Conservation (phyloP, 1,140 invertebrate species). For the Physella acuta region DNA sequence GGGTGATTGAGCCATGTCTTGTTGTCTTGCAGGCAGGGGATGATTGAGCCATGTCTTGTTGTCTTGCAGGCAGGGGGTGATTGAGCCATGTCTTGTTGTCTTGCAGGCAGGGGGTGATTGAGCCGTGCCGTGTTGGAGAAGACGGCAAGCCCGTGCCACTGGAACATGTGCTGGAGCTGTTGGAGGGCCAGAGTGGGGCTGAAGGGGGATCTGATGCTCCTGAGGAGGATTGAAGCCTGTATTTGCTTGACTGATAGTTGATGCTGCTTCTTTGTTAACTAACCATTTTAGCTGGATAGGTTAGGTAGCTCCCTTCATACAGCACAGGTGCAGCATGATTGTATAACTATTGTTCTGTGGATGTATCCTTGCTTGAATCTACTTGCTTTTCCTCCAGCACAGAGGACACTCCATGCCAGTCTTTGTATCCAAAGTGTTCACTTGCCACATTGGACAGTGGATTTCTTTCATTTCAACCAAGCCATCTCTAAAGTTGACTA, state of each 20-base stretch:
- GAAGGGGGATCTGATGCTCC: background rate
- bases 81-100: slow-evolving; percentile 13
- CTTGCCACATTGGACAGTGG: too few species aligned
- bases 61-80: too few species aligned
- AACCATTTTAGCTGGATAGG: background rate
- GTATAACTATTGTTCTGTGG: too few species aligned
- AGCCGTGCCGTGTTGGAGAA: slow-evolving; percentile 83
- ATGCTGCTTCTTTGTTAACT: background rate
- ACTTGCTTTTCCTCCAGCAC: too few species aligned
- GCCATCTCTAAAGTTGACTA: background rate
- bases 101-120: slow-evolving; percentile 75
- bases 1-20: too few species aligned
- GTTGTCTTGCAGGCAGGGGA: too few species aligned
- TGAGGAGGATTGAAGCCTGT: slow-evolving; percentile 23
- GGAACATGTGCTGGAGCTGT: slow-evolving; percentile 80
- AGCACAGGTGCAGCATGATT: background rate
- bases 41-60: too few species aligned
- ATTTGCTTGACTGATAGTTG: too few species aligned
- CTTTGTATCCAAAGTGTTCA: too few species aligned
- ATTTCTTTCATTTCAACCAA: background rate
- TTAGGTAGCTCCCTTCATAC: background rate
- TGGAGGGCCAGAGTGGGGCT: slow-evolving; percentile 28
- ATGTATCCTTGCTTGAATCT: too few species aligned
- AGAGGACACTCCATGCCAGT: too few species aligned
- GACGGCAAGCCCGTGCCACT: slow-evolving; percentile 89